Base-by-base conservation (phyloP, 2,888 invertebrate genomes). In the Phragmatobia fuliginosa region DNA sequence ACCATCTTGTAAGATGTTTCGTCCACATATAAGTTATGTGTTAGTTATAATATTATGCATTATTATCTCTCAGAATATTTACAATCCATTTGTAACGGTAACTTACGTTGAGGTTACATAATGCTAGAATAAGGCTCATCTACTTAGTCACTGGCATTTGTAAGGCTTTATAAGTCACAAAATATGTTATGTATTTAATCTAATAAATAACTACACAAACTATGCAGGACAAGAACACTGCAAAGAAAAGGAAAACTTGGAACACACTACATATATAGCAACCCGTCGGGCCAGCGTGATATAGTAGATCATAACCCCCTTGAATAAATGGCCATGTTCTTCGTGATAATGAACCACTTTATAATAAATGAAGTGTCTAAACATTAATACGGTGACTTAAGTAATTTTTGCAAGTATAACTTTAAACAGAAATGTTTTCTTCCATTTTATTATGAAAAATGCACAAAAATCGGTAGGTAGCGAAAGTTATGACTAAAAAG, bases 1-100 rank as follows among this genome's bases (percentile, higher is more conserved):
- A 66, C n/a, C 52, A 61, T 59, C 16, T 58, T 25, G 62, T 69
- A 70, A 62, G 60, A 63, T 70, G 68, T 67, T 75, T 67, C 59
- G 49, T 70, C 64, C 63, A 75, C 63, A 71, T 49, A 65, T 66
- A 61, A 61, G 16, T 14, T 62, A n/a, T 68, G 38, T 28, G 18
- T 49, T 52, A 52, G 28, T 25, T 45, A 56, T 25, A 56, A 56
- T 28, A 28, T 28, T 56, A 56, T 28, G 56, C 56, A 56, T 14
- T 52, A 52, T 11, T 14, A 56, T 28, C 28, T 56, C 11, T 16
- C 56, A 5, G 56, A 25, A 28, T 28, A 56, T 28, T 28, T 56
- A 25, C 16, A 28, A 28, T 28, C 56, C 2, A 56, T 28, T 56
- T 5, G 28, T 28, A 25, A 28, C 56, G 16, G 11, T 25, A 56